Conservation (phyloP, 2,113 vertebrate species). For the Gallinago media region DNA sequence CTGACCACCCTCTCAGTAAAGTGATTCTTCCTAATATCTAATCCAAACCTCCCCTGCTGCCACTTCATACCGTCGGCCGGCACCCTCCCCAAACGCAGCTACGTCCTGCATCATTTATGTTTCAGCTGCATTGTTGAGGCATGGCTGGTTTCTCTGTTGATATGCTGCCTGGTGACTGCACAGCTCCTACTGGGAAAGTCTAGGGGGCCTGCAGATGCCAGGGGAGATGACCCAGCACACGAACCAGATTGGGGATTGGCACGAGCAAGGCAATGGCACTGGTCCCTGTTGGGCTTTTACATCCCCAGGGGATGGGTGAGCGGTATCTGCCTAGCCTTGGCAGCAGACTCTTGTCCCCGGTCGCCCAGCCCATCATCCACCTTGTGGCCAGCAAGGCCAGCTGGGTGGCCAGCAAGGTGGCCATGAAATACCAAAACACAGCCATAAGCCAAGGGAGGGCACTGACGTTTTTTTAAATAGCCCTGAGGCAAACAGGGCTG, state of each 20-base stretch:
- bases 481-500: background rate
- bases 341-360: background rate
- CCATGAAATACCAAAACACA: background rate
- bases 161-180: accelerated
- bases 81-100: background rate
- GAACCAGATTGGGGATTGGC: background rate
- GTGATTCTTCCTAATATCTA: too few relatives aligned
- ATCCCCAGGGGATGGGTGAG: background rate
- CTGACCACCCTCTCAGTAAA: too few relatives aligned
- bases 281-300: background rate
- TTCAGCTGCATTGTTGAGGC: background rate
- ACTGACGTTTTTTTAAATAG: background rate
- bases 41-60: too few relatives aligned
- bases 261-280: accelerated
- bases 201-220: background rate
- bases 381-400: accelerated
- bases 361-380: background rate
- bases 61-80: too few relatives aligned
- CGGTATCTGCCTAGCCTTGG: accelerated
- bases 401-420: background rate
- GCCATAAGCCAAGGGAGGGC: background rate
- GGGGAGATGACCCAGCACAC: background rate
- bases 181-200: background rate
- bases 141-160: background rate
- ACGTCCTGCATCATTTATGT: accelerated